Percentiles rank a stretch among this genome's conserved stretches.
Conservation (phyloP, 2,113 vertebrate species). For the Galemys pyrenaicus region DNA sequence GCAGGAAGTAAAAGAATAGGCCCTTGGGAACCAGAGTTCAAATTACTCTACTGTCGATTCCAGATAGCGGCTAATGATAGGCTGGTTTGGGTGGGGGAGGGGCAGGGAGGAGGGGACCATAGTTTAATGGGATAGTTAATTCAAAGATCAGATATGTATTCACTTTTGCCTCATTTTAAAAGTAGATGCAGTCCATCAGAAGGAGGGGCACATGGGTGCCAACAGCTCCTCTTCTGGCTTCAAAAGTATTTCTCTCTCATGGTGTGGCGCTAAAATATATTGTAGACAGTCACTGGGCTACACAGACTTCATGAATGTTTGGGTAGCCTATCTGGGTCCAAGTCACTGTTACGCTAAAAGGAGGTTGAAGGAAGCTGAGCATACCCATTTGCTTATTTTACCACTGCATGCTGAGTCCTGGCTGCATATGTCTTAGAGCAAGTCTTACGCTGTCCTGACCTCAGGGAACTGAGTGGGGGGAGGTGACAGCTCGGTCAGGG, state of each 20-base stretch:
- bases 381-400: not conserved
- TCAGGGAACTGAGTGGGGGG: not conserved
- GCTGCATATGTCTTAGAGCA: too few species aligned
- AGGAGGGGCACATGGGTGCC: constrained; percentile 18
- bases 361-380: not conserved
- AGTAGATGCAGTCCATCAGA: not conserved
- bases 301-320: not conserved
- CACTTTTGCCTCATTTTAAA: constrained; percentile 78
- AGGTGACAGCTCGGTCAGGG: accelerated
- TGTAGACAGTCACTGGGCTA: not conserved
- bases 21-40: constrained; percentile 94
- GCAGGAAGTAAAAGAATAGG: constrained; percentile 96
- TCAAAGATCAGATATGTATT: constrained; percentile 76
- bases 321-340: not conserved
- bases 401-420: too few species aligned
- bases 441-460: not conserved
- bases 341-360: not conserved
- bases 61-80: constrained; percentile 95
- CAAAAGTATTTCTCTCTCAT: not conserved
- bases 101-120: not conserved
- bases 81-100: constrained; percentile 74
- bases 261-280: not conserved
- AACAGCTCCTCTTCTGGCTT: not conserved
- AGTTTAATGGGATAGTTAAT: constrained; percentile 83
- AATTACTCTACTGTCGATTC: constrained; percentile 95